These are phyloP conservation scores for Morinoia aosen DNA, from an alignment of 2,888 invertebrate genomes.

Conservation along the genomic window DNA sequence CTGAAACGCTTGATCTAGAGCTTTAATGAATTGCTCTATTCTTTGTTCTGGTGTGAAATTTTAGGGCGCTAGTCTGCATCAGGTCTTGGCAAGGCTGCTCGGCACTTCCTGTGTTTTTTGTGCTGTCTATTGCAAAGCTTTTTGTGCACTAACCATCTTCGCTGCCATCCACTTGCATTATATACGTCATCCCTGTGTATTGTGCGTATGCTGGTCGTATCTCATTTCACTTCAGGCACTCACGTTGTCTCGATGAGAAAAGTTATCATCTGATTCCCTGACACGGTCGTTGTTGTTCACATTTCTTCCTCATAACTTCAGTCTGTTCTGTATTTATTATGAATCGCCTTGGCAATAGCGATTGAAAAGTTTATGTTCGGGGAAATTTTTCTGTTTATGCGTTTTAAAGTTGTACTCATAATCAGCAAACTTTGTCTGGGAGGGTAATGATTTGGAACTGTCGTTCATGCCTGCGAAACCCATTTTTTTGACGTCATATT, in stretches of 20 bases:
- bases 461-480: not conserved
- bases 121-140: constrained; percentile 15
- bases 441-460: not conserved
- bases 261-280: not conserved
- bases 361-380: not conserved
- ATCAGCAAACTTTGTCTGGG: not conserved
- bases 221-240: not conserved
- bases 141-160: not conserved
- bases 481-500: not conserved
- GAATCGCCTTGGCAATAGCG: not conserved
- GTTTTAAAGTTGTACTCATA: not conserved
- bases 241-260: not conserved
- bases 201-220: not conserved
- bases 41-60: not conserved
- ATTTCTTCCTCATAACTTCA: not conserved
- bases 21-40: not conserved
- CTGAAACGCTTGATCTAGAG: not conserved
- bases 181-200: constrained; percentile 15
- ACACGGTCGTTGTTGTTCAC: not conserved
- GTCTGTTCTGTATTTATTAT: not conserved
- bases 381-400: not conserved
- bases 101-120: constrained; percentile 43
- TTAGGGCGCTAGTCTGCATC: not conserved
- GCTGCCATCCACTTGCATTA: constrained; percentile 30
- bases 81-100: constrained; percentile 28